Evolutionary conservation across 2,797 vertebrate species (phyloP), one percentile per base, ranked within the genome.

Genomic region (Diceros bicornis): DNA sequence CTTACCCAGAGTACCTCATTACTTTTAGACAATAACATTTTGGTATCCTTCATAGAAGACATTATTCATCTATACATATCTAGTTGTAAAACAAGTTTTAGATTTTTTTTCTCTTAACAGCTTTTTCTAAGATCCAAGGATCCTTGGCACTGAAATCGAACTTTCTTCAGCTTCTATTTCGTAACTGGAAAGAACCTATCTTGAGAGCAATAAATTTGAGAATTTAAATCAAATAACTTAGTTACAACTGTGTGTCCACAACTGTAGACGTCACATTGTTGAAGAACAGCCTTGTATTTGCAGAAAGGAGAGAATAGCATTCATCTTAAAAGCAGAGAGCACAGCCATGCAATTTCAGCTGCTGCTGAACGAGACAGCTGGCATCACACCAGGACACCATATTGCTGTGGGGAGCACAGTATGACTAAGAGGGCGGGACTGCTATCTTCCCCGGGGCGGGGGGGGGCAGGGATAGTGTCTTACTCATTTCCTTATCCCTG

Each of bases 1-100:
- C 99, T 5, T 99, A 99, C 93, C 99, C 99, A 27, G 99, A 99
- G 68, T 99, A 99, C 92, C 98, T 99, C 72, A 99, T 99, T 97
- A 99, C 99, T 34, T 99, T 99, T 94, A 97, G 27, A 92, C 5
- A 0, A 0, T 98, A 97, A 97, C 64, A 32, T 87, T 37, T 86
- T 37, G 11, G 62, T 37, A 37, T 79, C 27, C n/a, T 90, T 90
- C 69, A 18, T 29, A 64, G 59, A 81, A 87, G 62, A 50, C 1
- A 32, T n/a, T 79, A 23, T 59, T 61, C 8, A 32, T 20, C 32
- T 69, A 9, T 27, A 84, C 7, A 21, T 27, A 21, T 2, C 37
- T 29, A 37, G 6, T 57, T 93, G 20, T 89, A 85, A 75, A 88
- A 79, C 9, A 79, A 25, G 71, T 47, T 93, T 93, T 62, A 66